Evolutionary conservation across 2,888 invertebrate species (phyloP).

Genomic region (Operophtera brumata): DNA sequence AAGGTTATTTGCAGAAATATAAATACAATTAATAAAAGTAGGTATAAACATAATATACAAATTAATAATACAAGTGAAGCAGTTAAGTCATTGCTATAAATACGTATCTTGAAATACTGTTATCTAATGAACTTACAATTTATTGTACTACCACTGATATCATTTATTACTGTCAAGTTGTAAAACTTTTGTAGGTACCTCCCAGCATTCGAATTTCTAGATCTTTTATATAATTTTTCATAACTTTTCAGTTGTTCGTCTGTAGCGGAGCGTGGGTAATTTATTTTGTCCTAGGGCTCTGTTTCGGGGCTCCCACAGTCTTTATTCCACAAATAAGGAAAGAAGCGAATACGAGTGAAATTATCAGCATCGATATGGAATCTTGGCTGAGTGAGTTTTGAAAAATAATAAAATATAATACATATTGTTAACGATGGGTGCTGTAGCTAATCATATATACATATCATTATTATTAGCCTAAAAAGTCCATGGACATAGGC

Average conservation of each 20-base stretch:
- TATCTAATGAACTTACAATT: conserved; percentile 8
- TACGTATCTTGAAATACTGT: neutral
- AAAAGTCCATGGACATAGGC: too few relatives aligned
- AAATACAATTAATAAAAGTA: too few relatives aligned
- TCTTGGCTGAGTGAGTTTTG: conserved; percentile 52
- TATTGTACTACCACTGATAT: conserved; percentile 7
- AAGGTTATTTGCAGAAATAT: too few relatives aligned
- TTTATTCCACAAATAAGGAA: conserved; percentile 48
- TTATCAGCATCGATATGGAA: conserved; percentile 45
- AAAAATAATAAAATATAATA: neutral
- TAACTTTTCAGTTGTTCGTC: conserved; percentile 42
- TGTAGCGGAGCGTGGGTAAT: conserved; percentile 43
- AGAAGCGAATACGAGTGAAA: conserved; percentile 41
- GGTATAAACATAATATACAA: too few relatives aligned
- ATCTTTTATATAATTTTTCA: conserved; percentile 13
- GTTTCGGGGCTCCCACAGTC: conserved; percentile 53
- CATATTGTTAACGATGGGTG: too few relatives aligned
- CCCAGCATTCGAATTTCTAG: conserved; percentile 18
- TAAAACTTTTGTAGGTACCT: conserved; percentile 17
- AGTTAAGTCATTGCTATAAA: too few relatives aligned
- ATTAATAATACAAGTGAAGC: too few relatives aligned
- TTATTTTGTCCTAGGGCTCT: conserved; percentile 46
- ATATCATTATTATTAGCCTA: too few relatives aligned
- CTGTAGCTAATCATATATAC: too few relatives aligned
- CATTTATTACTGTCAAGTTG: conserved; percentile 20